Evolutionary conservation across 1,140 invertebrate species (phyloP), one percentile per base, ranked within the genome.

Genomic region (Probaryconus sp.): DNA sequence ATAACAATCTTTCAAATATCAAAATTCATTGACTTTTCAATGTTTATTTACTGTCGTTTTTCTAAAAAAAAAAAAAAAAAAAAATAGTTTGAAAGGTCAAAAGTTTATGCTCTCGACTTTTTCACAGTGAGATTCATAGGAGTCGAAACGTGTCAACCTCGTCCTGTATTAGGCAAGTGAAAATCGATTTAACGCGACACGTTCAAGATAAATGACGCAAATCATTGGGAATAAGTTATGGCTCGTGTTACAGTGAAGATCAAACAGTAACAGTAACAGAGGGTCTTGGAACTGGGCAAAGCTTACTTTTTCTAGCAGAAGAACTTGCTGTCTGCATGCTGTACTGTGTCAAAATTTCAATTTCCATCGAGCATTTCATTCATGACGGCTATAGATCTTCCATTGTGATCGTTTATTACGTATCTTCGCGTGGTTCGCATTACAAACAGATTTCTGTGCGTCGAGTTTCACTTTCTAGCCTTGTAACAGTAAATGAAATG

Each of bases 321-420:
- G n/a, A n/a, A n/a, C n/a, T n/a, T n/a, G n/a, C n/a, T n/a, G n/a
- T 17, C 24, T 45, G 55, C 33, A 35, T 43, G 55, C 71, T 65
- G 45, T 63, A 53, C 72, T 69, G 77, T 79, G 82, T 84, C 83
- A 83, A 85, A 85, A 82, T 85, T 85, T 83, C 83, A 85, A 84
- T 83, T 83, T 82, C 82, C 75, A 77, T 79, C 63, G 67, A 78
- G 70, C 58, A 43, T 76, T 61, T 58, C 55, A 73, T 77, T 69
- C 69, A 63, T 71, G 77, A 84, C 78, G 73, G 79, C 72, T 78
- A 82, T 82, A 76, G 80, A 81, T 83, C 81, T 82, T 79, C 63
- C 55, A 42, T 58, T 61, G 68, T 65, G 30, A 30, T 73, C 83
- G 75, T 82, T 81, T 78, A 81, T 83, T 77, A 79, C 56, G 37